phyloP scores from a whole-genome alignment of 1,140 invertebrate species.

The Papilio aristodemus region DNA sequence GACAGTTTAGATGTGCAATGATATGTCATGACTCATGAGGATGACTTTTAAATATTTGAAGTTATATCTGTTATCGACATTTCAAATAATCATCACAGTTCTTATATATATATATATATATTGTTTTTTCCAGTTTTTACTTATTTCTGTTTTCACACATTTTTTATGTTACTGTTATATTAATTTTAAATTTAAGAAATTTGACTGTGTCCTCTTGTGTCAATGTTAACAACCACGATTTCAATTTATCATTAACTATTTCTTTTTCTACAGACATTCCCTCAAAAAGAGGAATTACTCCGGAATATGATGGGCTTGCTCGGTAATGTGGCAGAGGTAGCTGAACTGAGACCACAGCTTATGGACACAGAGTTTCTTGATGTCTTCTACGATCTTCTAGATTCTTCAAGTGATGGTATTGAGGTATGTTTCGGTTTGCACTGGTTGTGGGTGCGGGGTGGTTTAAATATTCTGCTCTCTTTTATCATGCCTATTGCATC shows the following conservation, averaged over 20 bases:
- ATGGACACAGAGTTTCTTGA: constrained; percentile 92
- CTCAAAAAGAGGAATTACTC: constrained; percentile 92
- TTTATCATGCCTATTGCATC: too few relatives aligned
- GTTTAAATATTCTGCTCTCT: background rate
- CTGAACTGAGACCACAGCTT: constrained; percentile 88
- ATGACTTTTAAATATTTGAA: too few relatives aligned
- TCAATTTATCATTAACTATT: background rate
- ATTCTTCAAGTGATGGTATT: constrained; percentile 94
- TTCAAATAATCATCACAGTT: too few relatives aligned
- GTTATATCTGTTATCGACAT: too few relatives aligned
- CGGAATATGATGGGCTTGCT: constrained; percentile 98
- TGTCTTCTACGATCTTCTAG: constrained; percentile 92
- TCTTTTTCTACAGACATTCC: constrained; percentile 84
- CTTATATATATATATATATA: too few relatives aligned
- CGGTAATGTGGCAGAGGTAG: constrained; percentile 98
- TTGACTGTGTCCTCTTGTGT: too few relatives aligned
- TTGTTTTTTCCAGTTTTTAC: too few relatives aligned
- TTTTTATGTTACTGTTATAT: too few relatives aligned
- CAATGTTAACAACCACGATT: too few relatives aligned
- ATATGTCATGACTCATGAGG: too few relatives aligned
- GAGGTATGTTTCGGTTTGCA: constrained; percentile 83
- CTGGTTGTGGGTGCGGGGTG: background rate
- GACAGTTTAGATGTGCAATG: background rate
- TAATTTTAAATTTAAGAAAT: too few relatives aligned
- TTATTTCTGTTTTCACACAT: too few relatives aligned